A percentile compares a stretch with the other conserved stretches of the same genome.
Conservation (phyloP, 2,113 vertebrate species). For the Amazona guildingii region DNA sequence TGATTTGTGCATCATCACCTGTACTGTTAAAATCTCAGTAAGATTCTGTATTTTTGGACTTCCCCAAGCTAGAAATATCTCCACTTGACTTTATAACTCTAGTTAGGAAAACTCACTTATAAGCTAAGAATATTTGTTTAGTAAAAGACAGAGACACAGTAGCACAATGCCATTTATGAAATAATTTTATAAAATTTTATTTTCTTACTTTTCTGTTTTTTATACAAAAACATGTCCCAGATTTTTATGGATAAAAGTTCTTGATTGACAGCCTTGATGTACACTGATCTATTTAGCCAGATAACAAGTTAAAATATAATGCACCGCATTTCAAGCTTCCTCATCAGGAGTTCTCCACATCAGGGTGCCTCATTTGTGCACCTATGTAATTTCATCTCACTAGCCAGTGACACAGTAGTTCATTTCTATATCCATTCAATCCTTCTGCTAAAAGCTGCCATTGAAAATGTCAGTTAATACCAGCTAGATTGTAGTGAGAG, state of each 20-base stretch:
- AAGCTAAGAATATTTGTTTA: background rate
- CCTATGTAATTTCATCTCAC: background rate
- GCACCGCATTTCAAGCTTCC: background rate
- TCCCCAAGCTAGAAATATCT: background rate
- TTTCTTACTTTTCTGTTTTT: background rate
- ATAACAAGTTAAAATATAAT: background rate
- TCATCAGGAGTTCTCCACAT: background rate
- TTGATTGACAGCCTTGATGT: background rate
- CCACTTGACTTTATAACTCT: background rate
- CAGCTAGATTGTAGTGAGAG: background rate
- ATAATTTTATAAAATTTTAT: background rate
- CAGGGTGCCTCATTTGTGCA: constrained; percentile 21
- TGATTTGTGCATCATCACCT: background rate
- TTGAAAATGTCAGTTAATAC: constrained; percentile 10
- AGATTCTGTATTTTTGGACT: background rate
- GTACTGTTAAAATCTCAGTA: background rate
- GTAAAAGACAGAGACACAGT: background rate
- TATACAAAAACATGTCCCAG: background rate
- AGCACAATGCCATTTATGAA: background rate
- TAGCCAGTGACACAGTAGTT: background rate
- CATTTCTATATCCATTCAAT: constrained; percentile 21
- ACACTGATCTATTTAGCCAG: background rate
- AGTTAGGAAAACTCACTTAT: background rate
- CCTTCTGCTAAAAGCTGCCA: constrained; percentile 16
- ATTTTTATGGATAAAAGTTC: background rate